Conservation (phyloP, 2,888 invertebrate genomes). For the Spilosoma lubricipeda region DNA sequence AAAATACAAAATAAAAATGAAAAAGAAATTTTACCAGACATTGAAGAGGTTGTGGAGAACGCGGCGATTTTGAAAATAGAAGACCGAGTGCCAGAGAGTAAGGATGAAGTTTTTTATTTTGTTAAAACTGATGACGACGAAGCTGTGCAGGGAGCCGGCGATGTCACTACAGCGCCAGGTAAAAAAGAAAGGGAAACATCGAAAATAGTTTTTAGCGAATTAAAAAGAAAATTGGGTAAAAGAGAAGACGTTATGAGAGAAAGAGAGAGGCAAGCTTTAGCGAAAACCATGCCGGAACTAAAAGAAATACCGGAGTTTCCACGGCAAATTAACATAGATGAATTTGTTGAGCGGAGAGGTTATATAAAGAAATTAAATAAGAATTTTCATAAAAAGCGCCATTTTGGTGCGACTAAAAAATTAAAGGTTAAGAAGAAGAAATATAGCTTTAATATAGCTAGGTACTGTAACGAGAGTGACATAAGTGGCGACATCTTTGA, state of each 20-base stretch:
- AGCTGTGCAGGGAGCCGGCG: conserved; percentile 56
- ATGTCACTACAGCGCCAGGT: conserved; percentile 74
- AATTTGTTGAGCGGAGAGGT: conserved; percentile 66
- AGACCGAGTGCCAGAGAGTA: conserved; percentile 70
- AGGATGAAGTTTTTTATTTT: conserved; percentile 82
- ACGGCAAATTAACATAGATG: conserved; percentile 73
- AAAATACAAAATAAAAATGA: conserved; percentile 71
- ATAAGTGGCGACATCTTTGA: conserved; percentile 57
- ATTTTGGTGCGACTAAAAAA: conserved; percentile 51
- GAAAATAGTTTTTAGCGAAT: conserved; percentile 74
- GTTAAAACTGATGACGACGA: conserved; percentile 77
- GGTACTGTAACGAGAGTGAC: conserved; percentile 61
- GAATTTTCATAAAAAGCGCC: conserved; percentile 40
- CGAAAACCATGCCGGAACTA: conserved; percentile 80
- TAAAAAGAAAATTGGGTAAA: conserved; percentile 78
- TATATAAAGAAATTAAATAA: conserved; percentile 67
- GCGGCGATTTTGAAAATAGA: conserved; percentile 68
- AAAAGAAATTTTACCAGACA: conserved; percentile 40
- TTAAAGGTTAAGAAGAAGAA: conserved; percentile 46
- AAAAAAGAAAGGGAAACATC: conserved; percentile 74
- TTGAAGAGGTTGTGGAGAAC: conserved; percentile 57
- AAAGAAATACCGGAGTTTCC: conserved; percentile 79
- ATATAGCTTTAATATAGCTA: conserved; percentile 54
- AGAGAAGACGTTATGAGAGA: conserved; percentile 82
- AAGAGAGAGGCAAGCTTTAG: conserved; percentile 79